These are phyloP conservation scores for Drosophila guanche DNA, from an alignment of 1,140 invertebrate species.

Conservation along the genomic window DNA sequence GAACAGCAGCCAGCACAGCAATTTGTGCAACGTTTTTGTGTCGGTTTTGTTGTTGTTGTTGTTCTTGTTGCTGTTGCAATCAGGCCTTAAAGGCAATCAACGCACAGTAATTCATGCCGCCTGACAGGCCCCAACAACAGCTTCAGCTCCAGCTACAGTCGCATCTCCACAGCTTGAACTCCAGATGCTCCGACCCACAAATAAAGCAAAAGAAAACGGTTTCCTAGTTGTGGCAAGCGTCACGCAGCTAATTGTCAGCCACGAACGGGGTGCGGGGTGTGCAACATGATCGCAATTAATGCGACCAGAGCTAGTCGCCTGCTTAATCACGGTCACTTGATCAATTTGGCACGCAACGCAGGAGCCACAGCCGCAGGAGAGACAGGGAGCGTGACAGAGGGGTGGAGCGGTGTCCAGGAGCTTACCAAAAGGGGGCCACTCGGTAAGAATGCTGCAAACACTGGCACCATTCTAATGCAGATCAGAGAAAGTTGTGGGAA, in stretches of 20 bases:
- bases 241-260: slow-evolving; percentile 67
- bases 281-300: slow-evolving; percentile 76
- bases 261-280: background rate
- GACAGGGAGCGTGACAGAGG: background rate
- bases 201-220: slow-evolving; percentile 33
- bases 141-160: slow-evolving; percentile 7
- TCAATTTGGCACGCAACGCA: slow-evolving; percentile 60
- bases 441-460: too few species aligned
- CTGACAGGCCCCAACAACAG: slow-evolving; percentile 43
- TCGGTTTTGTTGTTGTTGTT: slow-evolving; percentile 11
- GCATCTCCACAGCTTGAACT: slow-evolving; percentile 11
- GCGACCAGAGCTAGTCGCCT: slow-evolving; percentile 39
- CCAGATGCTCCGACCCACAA: slow-evolving; percentile 18
- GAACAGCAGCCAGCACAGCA: slow-evolving; percentile 53
- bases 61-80: slow-evolving; percentile 55
- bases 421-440: too few species aligned
- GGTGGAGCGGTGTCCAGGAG: background rate
- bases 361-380: background rate
- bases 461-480: too few species aligned
- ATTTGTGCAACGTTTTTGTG: slow-evolving; percentile 57
- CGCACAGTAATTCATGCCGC: slow-evolving; percentile 76
- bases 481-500: too few species aligned
- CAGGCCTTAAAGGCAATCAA: slow-evolving; percentile 80
- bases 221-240: slow-evolving; percentile 43
- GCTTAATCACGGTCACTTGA: slow-evolving; percentile 46